Conservation (phyloP, 2,888 invertebrate genomes). For the Ligdia adustata region DNA sequence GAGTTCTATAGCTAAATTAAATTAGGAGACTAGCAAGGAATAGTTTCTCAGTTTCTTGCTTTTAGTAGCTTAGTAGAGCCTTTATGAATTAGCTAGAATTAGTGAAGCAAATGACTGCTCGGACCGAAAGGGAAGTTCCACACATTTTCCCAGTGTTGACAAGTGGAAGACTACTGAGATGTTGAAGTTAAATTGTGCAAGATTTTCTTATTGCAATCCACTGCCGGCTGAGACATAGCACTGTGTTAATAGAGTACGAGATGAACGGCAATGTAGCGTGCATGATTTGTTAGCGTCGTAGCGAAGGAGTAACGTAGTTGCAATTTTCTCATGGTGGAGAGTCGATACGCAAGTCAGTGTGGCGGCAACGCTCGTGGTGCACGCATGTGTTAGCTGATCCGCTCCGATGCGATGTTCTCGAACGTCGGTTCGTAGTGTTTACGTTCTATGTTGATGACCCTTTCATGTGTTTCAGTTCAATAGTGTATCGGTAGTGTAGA, state of each 20-base stretch:
- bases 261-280: slow-evolving; percentile 41
- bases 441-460: slow-evolving; percentile 50
- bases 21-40: slow-evolving; percentile 30
- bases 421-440: slow-evolving; percentile 41
- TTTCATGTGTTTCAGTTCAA: slow-evolving; percentile 59
- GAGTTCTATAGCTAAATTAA: slow-evolving; percentile 19
- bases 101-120: slow-evolving; percentile 65
- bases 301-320: slow-evolving; percentile 22
- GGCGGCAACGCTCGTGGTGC: slow-evolving; percentile 58
- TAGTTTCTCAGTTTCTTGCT: slow-evolving; percentile 29
- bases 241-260: background rate
- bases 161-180: slow-evolving; percentile 43
- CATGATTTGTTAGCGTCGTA: slow-evolving; percentile 6
- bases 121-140: slow-evolving; percentile 50
- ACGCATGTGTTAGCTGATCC: slow-evolving; percentile 46
- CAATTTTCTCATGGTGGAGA: slow-evolving; percentile 33
- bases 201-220: slow-evolving; percentile 33
- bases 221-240: slow-evolving; percentile 17
- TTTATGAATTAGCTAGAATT: slow-evolving; percentile 59
- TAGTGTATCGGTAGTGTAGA: slow-evolving; percentile 27
- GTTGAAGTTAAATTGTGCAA: slow-evolving; percentile 14
- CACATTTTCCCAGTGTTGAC: slow-evolving; percentile 62
- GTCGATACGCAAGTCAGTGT: slow-evolving; percentile 55
- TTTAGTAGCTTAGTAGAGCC: slow-evolving; percentile 29
- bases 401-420: slow-evolving; percentile 52